Conservation (phyloP, 1,140 invertebrate species). For the Drosophila tani region DNA sequence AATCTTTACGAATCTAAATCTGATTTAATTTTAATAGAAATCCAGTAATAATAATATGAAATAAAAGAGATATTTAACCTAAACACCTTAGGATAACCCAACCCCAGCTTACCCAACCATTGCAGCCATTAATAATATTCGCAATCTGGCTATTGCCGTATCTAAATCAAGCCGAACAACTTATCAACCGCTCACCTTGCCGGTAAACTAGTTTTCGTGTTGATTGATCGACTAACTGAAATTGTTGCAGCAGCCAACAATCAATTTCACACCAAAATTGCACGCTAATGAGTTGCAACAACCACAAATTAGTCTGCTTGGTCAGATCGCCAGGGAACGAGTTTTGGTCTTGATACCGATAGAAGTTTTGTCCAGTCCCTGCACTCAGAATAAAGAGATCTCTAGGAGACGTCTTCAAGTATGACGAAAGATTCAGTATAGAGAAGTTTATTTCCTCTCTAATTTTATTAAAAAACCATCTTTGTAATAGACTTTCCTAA, state of each 20-base stretch:
- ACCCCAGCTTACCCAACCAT: not conserved
- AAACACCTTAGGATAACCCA: not conserved
- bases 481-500: not conserved
- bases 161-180: constrained; percentile 26
- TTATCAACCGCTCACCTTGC: constrained; percentile 37
- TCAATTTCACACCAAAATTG: constrained; percentile 55
- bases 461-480: not conserved
- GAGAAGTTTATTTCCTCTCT: too few species aligned
- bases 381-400: constrained; percentile 1
- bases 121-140: constrained; percentile 23
- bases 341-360: constrained; percentile 20
- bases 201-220: constrained; percentile 25
- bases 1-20: too few species aligned
- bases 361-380: not conserved
- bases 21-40: too few species aligned
- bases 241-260: constrained; percentile 45
- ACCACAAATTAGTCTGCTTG: constrained; percentile 39
- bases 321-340: constrained; percentile 11
- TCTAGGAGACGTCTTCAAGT: too few species aligned
- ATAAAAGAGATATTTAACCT: not conserved
- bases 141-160: constrained; percentile 22
- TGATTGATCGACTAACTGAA: constrained; percentile 52
- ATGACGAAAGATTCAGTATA: too few species aligned
- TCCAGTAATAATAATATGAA: not conserved
- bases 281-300: constrained; percentile 51